Base-by-base conservation (phyloP, 2,113 vertebrate species). In the Agelaius tricolor region DNA sequence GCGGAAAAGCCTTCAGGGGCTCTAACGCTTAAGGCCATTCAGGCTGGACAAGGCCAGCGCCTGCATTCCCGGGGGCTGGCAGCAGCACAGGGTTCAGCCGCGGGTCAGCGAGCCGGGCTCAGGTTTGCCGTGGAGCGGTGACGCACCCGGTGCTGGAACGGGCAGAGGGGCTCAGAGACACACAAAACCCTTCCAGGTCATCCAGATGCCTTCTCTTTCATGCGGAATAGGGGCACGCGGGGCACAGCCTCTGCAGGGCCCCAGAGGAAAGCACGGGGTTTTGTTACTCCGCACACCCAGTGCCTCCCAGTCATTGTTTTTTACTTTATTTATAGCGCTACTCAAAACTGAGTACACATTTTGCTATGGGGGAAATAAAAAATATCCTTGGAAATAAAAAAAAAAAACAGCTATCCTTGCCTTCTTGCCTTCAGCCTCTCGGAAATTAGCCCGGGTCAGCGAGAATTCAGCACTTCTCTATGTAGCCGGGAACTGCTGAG, bases 341-440 rank as follows among this genome's bases (percentile, higher is more conserved):
- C 75, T 95, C 72, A 92, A 79, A 91, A 81, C 72, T 30, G 68
- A 95, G 89, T 93, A 95, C 83, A 86, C 43, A 84, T 94, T 87
- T 96, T 73, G 91, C 97, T 89, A 9, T 10, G 71, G 77, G 94
- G 85, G 19, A 90, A 71, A 78, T 17, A 72, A 35, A 51, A 54
- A 10, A 35, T 37, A 37, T 37, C 37, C 37, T 37, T 37, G 37
- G 37, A 37, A 37, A 37, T 37, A 37, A 37, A 37, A 9, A 37
- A 13, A 57, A 76, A 74, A n/a, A 72, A 23, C 17, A 82, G 41
- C 67, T 78, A 31, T 31, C 57, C 41, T 21, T 71, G 83, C 74
- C 59, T 21, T 21, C 41, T 21, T 71, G 83, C 74, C 59, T 21
- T 21, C 35, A 63, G 61, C 11, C 63, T 35, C 71, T 41, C 39